phyloP scores from a whole-genome alignment of 2,888 invertebrate species.

The Eupeodes luniger region DNA sequence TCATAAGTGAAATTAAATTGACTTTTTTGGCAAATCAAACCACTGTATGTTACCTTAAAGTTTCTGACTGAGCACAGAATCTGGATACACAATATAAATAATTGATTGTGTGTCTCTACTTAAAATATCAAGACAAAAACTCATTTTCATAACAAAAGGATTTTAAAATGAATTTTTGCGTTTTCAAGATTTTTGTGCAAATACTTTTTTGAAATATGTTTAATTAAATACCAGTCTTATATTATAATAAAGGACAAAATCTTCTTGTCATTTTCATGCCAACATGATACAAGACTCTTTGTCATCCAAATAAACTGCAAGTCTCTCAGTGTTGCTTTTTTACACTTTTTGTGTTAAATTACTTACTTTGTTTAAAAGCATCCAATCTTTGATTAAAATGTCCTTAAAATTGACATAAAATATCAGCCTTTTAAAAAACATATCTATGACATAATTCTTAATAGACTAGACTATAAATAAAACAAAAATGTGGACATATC shows the following conservation, averaged over 20 bases:
- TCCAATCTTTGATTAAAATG: too few relatives aligned
- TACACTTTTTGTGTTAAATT: too few relatives aligned
- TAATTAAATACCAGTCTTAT: not conserved
- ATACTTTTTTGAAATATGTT: not conserved
- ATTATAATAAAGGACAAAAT: too few relatives aligned
- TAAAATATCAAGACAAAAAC: not conserved
- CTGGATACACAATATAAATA: not conserved
- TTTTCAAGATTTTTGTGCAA: not conserved
- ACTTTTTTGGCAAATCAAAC: too few relatives aligned
- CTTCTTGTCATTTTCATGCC: not conserved
- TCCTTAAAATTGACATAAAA: too few relatives aligned
- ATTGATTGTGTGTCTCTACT: not conserved
- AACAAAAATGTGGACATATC: not conserved
- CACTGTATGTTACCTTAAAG: too few relatives aligned
- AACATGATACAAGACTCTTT: not conserved
- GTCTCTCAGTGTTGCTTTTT: not conserved
- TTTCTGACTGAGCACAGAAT: too few relatives aligned
- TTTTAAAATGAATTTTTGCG: not conserved
- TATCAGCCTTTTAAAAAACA: too few relatives aligned
- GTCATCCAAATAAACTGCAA: not conserved
- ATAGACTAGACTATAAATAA: too few relatives aligned
- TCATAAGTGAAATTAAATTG: too few relatives aligned
- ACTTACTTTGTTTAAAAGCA: too few relatives aligned
- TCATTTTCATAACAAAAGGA: slow-evolving; percentile 24
- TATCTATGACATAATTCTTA: too few relatives aligned